Percentiles rank a stretch among this genome's conserved stretches.
Evolutionary conservation across 2,797 vertebrate species (phyloP).

Genomic region (Sciurus vulgaris): DNA sequence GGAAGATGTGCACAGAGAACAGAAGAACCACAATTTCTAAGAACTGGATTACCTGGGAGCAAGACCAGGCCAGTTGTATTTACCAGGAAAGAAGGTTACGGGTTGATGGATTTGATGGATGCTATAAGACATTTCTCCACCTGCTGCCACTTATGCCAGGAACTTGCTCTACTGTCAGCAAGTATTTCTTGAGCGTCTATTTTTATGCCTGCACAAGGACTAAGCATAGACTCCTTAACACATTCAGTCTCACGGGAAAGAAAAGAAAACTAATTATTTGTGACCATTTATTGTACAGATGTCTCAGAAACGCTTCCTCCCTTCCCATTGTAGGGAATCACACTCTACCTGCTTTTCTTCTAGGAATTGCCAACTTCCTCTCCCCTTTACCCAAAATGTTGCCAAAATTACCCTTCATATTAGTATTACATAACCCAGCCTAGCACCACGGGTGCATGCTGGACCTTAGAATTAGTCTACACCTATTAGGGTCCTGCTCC

Average conservation of each 20-base stretch:
- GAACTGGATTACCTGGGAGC: background rate
- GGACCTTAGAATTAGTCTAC: background rate
- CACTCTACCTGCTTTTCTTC: background rate
- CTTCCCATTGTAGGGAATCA: background rate
- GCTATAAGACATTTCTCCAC: background rate
- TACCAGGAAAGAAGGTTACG: background rate
- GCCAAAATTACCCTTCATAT: background rate
- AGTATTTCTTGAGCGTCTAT: background rate
- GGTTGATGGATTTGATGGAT: background rate
- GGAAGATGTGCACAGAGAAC: background rate
- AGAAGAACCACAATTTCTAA: background rate
- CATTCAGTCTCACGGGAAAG: background rate
- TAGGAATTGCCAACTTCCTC: background rate
- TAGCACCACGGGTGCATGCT: background rate
- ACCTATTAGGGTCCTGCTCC: background rate
- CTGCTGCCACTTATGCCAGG: background rate
- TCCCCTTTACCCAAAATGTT: background rate
- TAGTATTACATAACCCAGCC: background rate
- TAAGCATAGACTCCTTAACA: background rate
- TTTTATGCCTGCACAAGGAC: background rate
- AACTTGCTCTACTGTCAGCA: background rate
- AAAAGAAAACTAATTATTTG: background rate
- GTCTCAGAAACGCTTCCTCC: slow-evolving; percentile 19
- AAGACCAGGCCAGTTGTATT: background rate
- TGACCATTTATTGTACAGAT: slow-evolving; percentile 39